These are phyloP conservation scores for Neosilurus mollespiculum DNA, from an alignment of 2,797 vertebrate species.

Conservation along the genomic window DNA sequence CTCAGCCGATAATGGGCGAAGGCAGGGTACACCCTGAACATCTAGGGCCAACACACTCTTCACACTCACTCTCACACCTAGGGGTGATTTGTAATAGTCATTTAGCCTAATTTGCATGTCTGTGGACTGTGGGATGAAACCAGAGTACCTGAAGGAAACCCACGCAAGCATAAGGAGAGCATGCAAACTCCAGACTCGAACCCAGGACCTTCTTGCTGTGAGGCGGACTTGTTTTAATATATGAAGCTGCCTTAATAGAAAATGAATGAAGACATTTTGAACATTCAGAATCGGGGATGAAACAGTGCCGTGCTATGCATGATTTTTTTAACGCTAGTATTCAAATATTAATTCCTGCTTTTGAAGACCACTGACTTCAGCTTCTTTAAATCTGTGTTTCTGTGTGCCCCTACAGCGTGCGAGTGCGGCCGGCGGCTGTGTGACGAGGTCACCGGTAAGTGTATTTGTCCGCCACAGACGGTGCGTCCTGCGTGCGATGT, in stretches of 20 bases:
- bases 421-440: conserved; percentile 82
- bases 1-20: too few species aligned
- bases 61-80: too few species aligned
- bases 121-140: too few species aligned
- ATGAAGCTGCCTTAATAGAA: not conserved
- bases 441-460: conserved; percentile 83
- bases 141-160: too few species aligned
- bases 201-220: too few species aligned
- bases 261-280: not conserved
- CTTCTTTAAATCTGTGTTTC: not conserved
- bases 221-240: not conserved
- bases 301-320: not conserved
- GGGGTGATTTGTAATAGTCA: too few species aligned
- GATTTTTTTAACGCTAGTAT: not conserved
- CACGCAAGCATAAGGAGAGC: too few species aligned
- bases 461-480: conserved; percentile 87
- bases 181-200: too few species aligned
- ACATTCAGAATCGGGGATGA: not conserved
- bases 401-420: conserved; percentile 71
- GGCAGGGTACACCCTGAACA: too few species aligned
- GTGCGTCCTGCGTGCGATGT: conserved; percentile 81
- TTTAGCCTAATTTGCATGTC: too few species aligned
- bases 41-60: too few species aligned
- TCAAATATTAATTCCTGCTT: not conserved
- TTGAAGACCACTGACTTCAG: not conserved